Base-by-base conservation (phyloP, 2,113 vertebrate species). In the Oncorhynchus mykiss region DNA sequence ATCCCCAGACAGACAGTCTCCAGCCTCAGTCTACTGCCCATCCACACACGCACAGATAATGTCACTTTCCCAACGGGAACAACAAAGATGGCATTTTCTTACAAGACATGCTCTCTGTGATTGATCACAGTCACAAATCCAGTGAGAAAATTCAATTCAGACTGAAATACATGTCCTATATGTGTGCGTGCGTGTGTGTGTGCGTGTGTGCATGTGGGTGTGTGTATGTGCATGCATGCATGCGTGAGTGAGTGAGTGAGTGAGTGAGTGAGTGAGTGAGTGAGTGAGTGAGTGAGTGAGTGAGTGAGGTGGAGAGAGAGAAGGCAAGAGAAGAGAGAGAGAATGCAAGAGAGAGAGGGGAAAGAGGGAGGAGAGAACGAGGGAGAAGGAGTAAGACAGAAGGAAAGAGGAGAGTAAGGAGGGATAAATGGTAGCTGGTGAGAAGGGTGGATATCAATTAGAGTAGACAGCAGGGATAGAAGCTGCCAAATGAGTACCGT, bases 371-470 rank as follows among this genome's bases (percentile, higher is more conserved):
- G 25, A 29, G 25, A 66, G 64, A 66, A 3, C 22, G 1, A 70
- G 13, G 20, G 66, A 67, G 48, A 48, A 59, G 12, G 67, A 68
- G 29, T 18, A 2, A 71, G 69, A 39, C 5, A 12, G 45, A 71
- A 45, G 49, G 31, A 70, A 45, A 45, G 9, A 45, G 39, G 39
- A 45, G 39, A 45, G 39, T 11, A 45, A 51, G 24, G 39, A 67
- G 5, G 73, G 31, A 16, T 20, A 68, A 29, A 59, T n/a, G 14
- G 18, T 62, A 69, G 72, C 70, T 57, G 27, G 66, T 14, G 49
- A 73, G 79, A 77, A 78, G 82, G 82, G 81, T 85, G 80, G 76
- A 82, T 83, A 81, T 86, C 79, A 34, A 76, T 86, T 27, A 76
- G 69, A 82, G 64, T 78, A 60, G 76, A 72, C 78, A 66, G 82